Evolutionary conservation across 2,797 vertebrate genomes (phyloP).

Genomic region (Myotis pilosus): DNA sequence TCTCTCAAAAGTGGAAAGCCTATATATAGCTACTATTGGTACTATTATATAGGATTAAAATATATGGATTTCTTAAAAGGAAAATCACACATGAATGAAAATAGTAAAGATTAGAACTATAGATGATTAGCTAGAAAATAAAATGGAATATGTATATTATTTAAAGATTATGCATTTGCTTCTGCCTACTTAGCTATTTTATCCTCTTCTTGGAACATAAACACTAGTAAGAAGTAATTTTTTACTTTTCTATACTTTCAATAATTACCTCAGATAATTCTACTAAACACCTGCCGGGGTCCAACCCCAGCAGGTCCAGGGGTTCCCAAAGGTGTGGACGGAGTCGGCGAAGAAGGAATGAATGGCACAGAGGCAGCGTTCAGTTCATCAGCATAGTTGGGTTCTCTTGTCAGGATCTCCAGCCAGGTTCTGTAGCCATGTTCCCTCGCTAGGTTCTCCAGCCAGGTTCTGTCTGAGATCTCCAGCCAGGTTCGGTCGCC

Average conservation of each 20-base stretch:
- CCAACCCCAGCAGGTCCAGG: no score
- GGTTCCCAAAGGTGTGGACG: no score
- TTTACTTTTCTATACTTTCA: not conserved
- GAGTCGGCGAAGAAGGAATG: no score
- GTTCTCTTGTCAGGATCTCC: no score
- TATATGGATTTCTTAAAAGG: not conserved
- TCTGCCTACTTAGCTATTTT: not conserved
- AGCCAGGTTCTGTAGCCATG: no score
- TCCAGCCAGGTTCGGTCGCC: no score
- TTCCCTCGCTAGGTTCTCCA: no score
- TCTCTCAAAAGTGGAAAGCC: not conserved
- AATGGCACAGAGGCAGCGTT: no score
- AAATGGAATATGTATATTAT: not conserved
- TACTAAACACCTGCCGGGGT: not conserved
- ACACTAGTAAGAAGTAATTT: not conserved
- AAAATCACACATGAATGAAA: not conserved
- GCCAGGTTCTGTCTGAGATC: no score
- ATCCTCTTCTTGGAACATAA: not conserved
- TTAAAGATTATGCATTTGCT: not conserved
- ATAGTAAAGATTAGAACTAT: not conserved
- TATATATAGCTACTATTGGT: not conserved
- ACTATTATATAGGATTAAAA: not conserved
- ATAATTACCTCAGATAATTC: not conserved
- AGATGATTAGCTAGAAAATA: not conserved
- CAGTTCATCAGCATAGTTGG: no score